Base-by-base conservation (phyloP, 1,140 invertebrate species). In the Scaptomyza graminum region DNA sequence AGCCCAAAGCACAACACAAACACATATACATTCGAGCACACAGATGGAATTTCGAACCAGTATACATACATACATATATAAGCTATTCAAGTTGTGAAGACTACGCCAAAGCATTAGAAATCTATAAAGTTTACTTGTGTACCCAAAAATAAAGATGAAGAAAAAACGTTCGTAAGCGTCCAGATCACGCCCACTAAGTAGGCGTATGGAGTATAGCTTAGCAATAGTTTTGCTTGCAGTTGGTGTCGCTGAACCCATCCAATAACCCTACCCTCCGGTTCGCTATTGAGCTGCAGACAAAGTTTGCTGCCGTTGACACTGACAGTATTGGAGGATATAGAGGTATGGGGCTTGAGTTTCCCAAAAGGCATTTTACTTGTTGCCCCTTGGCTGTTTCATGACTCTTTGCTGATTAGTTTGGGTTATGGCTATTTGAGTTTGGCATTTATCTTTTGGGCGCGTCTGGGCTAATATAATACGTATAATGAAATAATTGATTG, bases 321-420 rank as follows among this genome's bases (percentile, higher is more conserved):
- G 59, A 57, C 67, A 57, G 50, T 43, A 22, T 5, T n/a, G 4
- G 4, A 2, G n/a, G n/a, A n/a, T n/a, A 41, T 12, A 28, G 12
- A 5, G 41, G 25, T 12, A 18, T 7, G n/a, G 18, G 46, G 37
- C 28, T 18, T 25, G 37, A 72, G 67, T 54, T 64, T 41, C 68
- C 65, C 81, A 51, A 74, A 55, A 71, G 70, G 41, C 74, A 75
- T 67, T 57, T 78, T 63, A 62, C 74, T 84, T 85, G 81, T 87
- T 78, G 78, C 64, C 66, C n/a, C n/a, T 28, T 41, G 55, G 47
- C 31, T 34, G 28, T 52, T 47, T 56, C 49, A 67, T 41, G 74
- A 55, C 70, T 78, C 66, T 87, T 82, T 87, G 83, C 75, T 87
- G 82, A 85, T 85, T 87, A 82, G 82, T 82, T 82, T 85, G 66